Evolutionary conservation across 2,888 invertebrate species (phyloP), one percentile per base, ranked within the genome.

Genomic region (Amphipyra tragopoginis): DNA sequence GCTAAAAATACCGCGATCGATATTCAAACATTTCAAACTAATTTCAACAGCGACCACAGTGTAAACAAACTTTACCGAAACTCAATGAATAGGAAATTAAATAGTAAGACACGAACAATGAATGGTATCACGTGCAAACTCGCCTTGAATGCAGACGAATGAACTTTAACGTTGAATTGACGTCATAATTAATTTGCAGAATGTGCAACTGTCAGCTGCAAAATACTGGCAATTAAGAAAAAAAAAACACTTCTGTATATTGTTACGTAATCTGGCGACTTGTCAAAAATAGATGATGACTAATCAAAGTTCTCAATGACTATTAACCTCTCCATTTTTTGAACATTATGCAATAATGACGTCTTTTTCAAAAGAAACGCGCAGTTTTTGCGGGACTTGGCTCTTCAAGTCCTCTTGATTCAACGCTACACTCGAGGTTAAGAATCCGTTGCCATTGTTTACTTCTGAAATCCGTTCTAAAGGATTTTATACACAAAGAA

Each of bases 101-200:
- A 54, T 58, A 45, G 50, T 45, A 43, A 58, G 47, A 38, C 57
- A 44, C 42, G 43, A 59, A 57, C 7, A 43, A 63, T 62, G 53
- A 67, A 68, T 67, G 51, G 33, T 5, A 55, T 65, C 42, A 60
- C 57, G 38, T 58, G 59, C 44, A 58, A 57, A 21, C 15, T 29
- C 7, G 13, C 15, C 42, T 36, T 44, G 47, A 58, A 55, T 67
- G 59, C 45, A 76, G 49, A 51, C 44, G 62, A 68, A 50, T 42
- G 1, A 39, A 36, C 38, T 50, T 13, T 33, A 50, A 39, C 34
- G 1, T 8, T 13, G 29, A 50, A 57, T 8, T 68, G 36, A 68
- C 59, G 61, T 57, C 59, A 62, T 34, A 58, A 29, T 42, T 53
- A 4, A 66, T 40, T 47, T 9, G 29, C 4, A 21, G 36, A 40